Base-by-base conservation (phyloP, 1,140 invertebrate genomes). In the Papilio glaucus region DNA sequence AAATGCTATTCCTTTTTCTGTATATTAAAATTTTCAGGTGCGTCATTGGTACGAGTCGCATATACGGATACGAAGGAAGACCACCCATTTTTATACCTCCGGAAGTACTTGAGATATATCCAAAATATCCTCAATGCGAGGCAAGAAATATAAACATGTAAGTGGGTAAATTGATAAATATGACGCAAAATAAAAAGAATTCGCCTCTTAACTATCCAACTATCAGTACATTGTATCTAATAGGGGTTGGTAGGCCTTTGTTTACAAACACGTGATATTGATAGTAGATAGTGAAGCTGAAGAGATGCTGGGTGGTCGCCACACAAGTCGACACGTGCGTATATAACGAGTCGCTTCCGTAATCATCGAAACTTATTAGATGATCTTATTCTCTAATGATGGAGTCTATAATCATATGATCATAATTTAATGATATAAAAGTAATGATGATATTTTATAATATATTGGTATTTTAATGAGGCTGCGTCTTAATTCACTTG, bases 241-340 rank as follows among this genome's bases (percentile, higher is more conserved):
- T 65, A 65, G 62, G 62, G 62, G 62, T 65, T 41, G 62, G 4
- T n/a, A 24, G 29, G 69, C 49, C 63, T 74, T 78, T 75, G 79
- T 78, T 78, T 81, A 77, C 75, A 72, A 77, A 78, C 75, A 78
- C 75, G 69, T 75, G 76, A 75, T 71, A 65, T 33, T 41, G 62
- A 65, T 65, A 65, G 62, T 18, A 65, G 62, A 65, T 41, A 60
- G 24, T 18, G 18, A 53, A 15, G n/a, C 13, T 53, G n/a, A 7
- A 12, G 9, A 12, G 62, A 39, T 21, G 62, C 29, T 65, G 62
- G 62, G 62, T 65, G 62, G 62, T 65, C 62, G 9, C 62, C 62
- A 65, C 62, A 65, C 62, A 65, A 65, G 62, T 38, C 18, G 62
- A 65, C 62, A 65, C 62, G 62, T 65, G 62, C 62, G 33, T 65